phyloP scores from a whole-genome alignment of 2,113 vertebrate genomes.

The Gymnogyps californianus region DNA sequence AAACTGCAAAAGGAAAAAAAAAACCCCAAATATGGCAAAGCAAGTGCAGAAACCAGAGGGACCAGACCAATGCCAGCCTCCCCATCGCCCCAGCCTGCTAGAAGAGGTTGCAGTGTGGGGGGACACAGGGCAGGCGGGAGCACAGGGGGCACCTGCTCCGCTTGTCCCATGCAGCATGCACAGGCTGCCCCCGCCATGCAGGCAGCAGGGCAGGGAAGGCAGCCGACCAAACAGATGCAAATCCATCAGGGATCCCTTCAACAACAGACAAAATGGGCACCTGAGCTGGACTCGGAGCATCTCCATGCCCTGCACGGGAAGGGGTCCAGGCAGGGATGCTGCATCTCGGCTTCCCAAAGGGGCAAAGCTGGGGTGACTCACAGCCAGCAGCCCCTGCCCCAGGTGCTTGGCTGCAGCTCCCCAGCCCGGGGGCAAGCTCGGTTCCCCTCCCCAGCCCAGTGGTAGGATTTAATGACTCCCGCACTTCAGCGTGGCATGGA shows the following conservation, averaged over 20 bases:
- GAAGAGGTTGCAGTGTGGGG: background rate
- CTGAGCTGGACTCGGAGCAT: background rate
- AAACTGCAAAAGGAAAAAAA: background rate
- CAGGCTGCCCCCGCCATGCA: background rate
- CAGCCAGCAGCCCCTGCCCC: background rate
- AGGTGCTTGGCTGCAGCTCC: background rate
- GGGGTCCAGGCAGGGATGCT: background rate
- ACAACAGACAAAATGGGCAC: background rate
- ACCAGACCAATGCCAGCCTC: background rate
- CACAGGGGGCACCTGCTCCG: background rate
- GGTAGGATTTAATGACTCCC: background rate
- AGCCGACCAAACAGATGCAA: background rate
- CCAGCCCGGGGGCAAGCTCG: background rate
- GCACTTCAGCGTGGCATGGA: background rate
- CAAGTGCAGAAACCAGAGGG: background rate
- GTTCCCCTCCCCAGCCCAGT: background rate
- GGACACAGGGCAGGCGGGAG: background rate
- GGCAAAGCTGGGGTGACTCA: background rate
- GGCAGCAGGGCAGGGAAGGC: background rate
- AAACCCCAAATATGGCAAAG: fast-evolving
- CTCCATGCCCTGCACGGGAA: background rate
- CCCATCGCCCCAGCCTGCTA: too few species aligned
- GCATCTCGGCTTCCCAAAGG: background rate
- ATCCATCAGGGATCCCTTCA: background rate
- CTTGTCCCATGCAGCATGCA: background rate